Evolutionary conservation across 2,797 vertebrate genomes (phyloP).

Genomic region (Syndactyla subalaris): DNA sequence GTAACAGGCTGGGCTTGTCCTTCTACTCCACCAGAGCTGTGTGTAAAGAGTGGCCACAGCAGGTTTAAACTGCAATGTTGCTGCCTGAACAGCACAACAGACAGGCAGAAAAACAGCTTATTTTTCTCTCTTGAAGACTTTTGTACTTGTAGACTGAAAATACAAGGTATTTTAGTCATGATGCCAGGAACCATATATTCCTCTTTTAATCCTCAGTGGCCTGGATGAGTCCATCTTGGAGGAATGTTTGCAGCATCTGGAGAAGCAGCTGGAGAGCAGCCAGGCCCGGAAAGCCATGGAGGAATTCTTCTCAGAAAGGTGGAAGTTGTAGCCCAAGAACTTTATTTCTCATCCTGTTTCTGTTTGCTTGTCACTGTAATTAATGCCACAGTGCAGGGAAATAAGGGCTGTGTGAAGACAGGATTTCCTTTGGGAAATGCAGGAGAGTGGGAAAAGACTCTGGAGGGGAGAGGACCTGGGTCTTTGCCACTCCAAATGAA

Average conservation of each 20-base stretch:
- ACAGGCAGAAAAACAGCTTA: no score
- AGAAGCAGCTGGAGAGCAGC: slow-evolving; percentile 95
- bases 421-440: not conserved
- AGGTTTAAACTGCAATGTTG: no score
- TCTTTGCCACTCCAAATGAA: not conserved
- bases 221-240: slow-evolving; percentile 95
- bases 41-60: no score
- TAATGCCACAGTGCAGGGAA: not conserved
- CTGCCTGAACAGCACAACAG: no score
- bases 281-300: slow-evolving; percentile 98
- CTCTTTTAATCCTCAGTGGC: slow-evolving; percentile 80
- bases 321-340: not conserved
- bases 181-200: not conserved
- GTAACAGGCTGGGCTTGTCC: slow-evolving; percentile 60
- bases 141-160: no score
- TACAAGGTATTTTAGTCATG: no score
- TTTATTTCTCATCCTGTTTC: not conserved
- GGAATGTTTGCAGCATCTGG: slow-evolving; percentile 95
- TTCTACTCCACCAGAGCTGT: not conserved
- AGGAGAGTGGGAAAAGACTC: not conserved
- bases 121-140: no score
- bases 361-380: not conserved
- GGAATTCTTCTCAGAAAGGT: slow-evolving; percentile 98
- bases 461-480: not conserved
- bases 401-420: not conserved